Evolutionary conservation across 2,888 invertebrate species (phyloP).

Genomic region (Erpobdella octoculata): DNA sequence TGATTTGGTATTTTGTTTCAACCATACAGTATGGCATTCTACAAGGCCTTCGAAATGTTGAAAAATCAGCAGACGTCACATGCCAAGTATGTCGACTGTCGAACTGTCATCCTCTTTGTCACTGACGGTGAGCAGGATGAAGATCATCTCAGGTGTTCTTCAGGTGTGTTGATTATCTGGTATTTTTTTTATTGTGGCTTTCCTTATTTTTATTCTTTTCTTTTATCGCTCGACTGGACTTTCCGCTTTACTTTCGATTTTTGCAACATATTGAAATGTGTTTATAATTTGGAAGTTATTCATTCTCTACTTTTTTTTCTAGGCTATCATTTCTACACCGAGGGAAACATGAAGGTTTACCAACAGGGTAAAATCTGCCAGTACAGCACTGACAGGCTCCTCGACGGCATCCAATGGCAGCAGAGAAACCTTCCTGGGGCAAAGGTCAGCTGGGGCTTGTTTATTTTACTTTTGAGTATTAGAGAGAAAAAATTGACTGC

Average conservation of each 20-base stretch:
- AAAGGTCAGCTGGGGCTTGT: background rate
- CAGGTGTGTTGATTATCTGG: constrained; percentile 24
- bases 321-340: constrained; percentile 33
- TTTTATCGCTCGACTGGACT: background rate
- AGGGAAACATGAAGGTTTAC: constrained; percentile 12
- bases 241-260: background rate
- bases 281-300: background rate
- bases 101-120: constrained; percentile 34
- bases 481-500: too few species aligned
- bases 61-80: background rate
- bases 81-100: constrained; percentile 27
- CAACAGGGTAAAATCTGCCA: constrained; percentile 22
- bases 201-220: background rate
- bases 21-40: constrained; percentile 34
- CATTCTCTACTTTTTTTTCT: background rate
- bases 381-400: constrained; percentile 31
- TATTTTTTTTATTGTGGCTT: background rate
- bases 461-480: background rate
- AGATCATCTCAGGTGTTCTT: constrained; percentile 29
- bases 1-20: background rate
- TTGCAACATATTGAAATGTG: background rate
- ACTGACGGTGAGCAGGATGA: constrained; percentile 34
- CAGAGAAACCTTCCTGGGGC: constrained; percentile 26
- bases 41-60: constrained; percentile 32
- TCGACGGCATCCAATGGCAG: constrained; percentile 27